These are phyloP conservation scores for Zaprionus obscuricornis DNA, from an alignment of 2,888 invertebrate genomes.

Conservation along the genomic window DNA sequence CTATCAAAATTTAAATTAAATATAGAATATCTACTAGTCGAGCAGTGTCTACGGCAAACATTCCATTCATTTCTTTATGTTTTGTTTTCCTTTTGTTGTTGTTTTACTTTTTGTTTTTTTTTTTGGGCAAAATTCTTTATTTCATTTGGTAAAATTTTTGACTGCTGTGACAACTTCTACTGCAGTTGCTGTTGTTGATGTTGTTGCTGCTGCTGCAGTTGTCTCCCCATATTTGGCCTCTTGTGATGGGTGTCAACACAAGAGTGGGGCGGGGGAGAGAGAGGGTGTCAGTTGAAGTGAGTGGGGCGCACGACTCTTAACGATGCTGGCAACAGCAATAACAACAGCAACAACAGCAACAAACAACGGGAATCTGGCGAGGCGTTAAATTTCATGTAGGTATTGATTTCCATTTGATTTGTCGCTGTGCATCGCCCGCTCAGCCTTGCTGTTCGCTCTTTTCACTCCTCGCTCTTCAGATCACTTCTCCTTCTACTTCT, in stretches of 20 bases:
- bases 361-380: constrained; percentile 38
- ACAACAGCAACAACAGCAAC: no score
- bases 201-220: constrained; percentile 38
- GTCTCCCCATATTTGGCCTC: constrained; percentile 51
- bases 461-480: background rate
- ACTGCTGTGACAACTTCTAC: constrained; percentile 53
- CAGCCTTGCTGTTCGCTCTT: background rate
- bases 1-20: no score
- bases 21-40: constrained; percentile 17
- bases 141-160: constrained; percentile 52
- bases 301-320: constrained; percentile 25
- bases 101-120: constrained; percentile 24
- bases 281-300: constrained; percentile 11
- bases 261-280: background rate
- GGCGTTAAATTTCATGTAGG: constrained; percentile 70
- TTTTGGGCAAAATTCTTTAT: constrained; percentile 50
- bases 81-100: background rate
- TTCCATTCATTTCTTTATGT: constrained; percentile 13
- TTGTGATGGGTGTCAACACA: background rate
- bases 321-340: no score
- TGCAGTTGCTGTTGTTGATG: no score
- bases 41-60: no score
- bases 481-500: background rate
- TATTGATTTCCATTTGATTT: constrained; percentile 77
- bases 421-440: constrained; percentile 27